Evolutionary conservation across 2,797 vertebrate genomes (phyloP).

Genomic region (Halcyon smyrnensis): DNA sequence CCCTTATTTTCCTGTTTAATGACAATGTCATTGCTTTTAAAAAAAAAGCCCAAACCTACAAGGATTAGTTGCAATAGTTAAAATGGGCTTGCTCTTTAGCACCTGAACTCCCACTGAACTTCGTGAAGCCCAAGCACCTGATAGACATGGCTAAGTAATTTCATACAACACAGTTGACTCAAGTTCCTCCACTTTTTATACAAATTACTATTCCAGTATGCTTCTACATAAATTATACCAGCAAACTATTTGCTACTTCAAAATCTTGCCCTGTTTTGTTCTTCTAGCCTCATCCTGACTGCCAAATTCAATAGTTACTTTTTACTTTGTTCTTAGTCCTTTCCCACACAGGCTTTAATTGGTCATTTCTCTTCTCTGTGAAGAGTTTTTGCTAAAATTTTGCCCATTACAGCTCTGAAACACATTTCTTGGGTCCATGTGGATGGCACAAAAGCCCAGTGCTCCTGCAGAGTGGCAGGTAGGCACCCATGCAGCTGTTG

Average conservation of each 20-base stretch:
- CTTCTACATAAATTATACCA: neutral
- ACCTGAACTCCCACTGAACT: neutral
- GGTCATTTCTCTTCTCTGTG: neutral
- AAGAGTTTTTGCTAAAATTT: neutral
- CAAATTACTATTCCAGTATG: neutral
- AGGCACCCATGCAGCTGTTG: too few species aligned
- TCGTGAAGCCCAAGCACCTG: neutral
- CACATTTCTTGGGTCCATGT: accelerated
- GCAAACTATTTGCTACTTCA: neutral
- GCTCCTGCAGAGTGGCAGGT: neutral
- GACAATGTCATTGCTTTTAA: constrained; percentile 2
- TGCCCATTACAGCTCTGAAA: neutral
- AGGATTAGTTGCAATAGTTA: neutral
- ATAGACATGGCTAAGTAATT: neutral
- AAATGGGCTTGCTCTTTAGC: constrained; percentile 27
- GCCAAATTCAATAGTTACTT: neutral
- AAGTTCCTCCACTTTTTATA: neutral
- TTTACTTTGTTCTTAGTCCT: neutral
- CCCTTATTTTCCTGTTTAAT: neutral
- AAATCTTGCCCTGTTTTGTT: neutral
- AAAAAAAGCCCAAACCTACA: neutral
- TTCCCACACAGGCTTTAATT: accelerated
- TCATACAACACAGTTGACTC: neutral
- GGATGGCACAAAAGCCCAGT: neutral
- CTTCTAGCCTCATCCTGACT: neutral